Percentiles rank a stretch among this genome's conserved stretches.
Conservation (phyloP, 2,888 invertebrate genomes). For the Uropetala carovei region DNA sequence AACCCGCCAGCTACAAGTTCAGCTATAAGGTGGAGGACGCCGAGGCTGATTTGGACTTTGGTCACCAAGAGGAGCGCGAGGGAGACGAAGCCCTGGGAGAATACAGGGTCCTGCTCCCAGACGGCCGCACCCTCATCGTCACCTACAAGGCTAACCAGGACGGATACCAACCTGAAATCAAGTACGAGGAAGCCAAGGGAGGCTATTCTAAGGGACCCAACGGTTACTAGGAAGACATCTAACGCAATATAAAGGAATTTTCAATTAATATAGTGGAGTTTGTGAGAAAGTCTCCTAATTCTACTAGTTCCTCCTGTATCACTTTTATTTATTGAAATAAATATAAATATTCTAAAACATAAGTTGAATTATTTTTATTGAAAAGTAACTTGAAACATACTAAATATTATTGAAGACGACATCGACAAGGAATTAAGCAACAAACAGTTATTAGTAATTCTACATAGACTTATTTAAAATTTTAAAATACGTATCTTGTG, state of each 20-base stretch:
- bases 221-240: neutral
- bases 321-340: too few species aligned
- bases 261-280: neutral
- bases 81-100: neutral
- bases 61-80: neutral
- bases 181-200: neutral
- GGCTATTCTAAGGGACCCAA: neutral
- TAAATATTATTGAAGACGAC: too few species aligned
- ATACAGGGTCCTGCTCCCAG: neutral
- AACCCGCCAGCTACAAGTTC: neutral
- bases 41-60: constrained; percentile 3
- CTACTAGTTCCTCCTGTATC: too few species aligned
- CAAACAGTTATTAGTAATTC: too few species aligned
- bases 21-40: neutral
- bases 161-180: neutral
- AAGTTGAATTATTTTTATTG: too few species aligned
- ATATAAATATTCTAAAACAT: too few species aligned
- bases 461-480: too few species aligned
- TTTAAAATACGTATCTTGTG: too few species aligned
- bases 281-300: neutral
- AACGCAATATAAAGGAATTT: neutral
- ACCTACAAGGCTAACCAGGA: neutral
- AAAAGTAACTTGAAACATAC: too few species aligned
- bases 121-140: neutral
- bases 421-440: too few species aligned